Evolutionary conservation across 2,113 vertebrate species (phyloP).

Genomic region (Melanostigma gelatinosum): DNA sequence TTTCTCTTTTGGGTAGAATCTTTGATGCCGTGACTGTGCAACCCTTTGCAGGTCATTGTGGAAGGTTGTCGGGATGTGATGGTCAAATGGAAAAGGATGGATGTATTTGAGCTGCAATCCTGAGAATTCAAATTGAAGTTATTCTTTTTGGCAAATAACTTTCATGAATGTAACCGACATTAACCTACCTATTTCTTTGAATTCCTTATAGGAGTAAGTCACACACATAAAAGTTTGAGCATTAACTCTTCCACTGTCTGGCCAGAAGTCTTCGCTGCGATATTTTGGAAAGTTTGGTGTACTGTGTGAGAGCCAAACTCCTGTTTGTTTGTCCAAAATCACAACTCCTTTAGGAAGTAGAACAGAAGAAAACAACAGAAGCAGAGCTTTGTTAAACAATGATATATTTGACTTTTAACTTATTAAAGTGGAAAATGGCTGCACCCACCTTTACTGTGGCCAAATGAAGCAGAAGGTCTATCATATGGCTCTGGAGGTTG

Average conservation of each 20-base stretch:
- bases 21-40: slow-evolving; percentile 9
- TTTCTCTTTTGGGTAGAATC: slow-evolving; percentile 26
- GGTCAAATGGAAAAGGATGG: slow-evolving; percentile 62
- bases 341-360: slow-evolving; percentile 52
- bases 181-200: slow-evolving; percentile 63
- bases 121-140: slow-evolving; percentile 18
- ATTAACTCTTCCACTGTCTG: slow-evolving; percentile 37
- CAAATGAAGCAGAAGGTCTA: slow-evolving; percentile 35
- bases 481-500: slow-evolving; percentile 28
- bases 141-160: neutral
- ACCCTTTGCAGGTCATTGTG: slow-evolving; percentile 46
- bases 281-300: slow-evolving; percentile 65
- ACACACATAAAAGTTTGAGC: slow-evolving; percentile 71
- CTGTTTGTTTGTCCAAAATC: slow-evolving; percentile 60
- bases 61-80: slow-evolving; percentile 26
- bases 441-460: slow-evolving; percentile 71
- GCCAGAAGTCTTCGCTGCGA: slow-evolving; percentile 45
- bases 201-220: slow-evolving; percentile 49
- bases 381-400: neutral
- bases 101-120: slow-evolving; percentile 72
- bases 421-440: neutral
- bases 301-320: slow-evolving; percentile 75
- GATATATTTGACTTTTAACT: neutral
- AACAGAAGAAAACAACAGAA: neutral
- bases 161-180: neutral